Evolutionary conservation across 2,888 invertebrate genomes (phyloP).

Genomic region (Cosmia trapezina): DNA sequence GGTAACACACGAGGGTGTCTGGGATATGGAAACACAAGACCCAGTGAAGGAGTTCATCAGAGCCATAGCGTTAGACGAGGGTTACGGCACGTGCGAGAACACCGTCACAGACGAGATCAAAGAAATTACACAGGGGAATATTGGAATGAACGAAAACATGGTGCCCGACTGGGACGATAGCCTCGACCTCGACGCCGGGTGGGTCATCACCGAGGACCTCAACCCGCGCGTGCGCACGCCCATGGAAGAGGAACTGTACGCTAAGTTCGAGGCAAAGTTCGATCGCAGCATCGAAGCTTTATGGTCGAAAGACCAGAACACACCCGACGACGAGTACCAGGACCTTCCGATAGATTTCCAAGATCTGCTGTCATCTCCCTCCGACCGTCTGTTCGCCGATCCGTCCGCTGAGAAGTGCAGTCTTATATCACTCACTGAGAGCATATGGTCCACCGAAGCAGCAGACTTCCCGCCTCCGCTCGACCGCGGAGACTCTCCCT

Average conservation of each 20-base stretch:
- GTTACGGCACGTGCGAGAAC: slow-evolving; percentile 89
- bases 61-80: slow-evolving; percentile 87
- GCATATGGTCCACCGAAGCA: slow-evolving; percentile 79
- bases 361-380: slow-evolving; percentile 90
- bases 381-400: slow-evolving; percentile 86
- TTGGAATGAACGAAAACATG: slow-evolving; percentile 74
- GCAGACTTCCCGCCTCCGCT: slow-evolving; percentile 69
- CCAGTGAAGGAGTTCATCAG: slow-evolving; percentile 87
- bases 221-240: slow-evolving; percentile 78
- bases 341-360: slow-evolving; percentile 91
- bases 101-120: slow-evolving; percentile 84
- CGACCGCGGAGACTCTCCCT: slow-evolving; percentile 69
- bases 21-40: slow-evolving; percentile 88
- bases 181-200: slow-evolving; percentile 78
- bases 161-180: slow-evolving; percentile 84
- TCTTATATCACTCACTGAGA: slow-evolving; percentile 78
- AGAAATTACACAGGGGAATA: slow-evolving; percentile 72
- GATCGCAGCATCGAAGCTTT: slow-evolving; percentile 92
- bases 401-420: slow-evolving; percentile 81
- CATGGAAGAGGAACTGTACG: slow-evolving; percentile 89
- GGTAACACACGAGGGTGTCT: slow-evolving; percentile 88
- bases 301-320: slow-evolving; percentile 90
- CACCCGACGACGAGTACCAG: slow-evolving; percentile 90
- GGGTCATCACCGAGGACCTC: slow-evolving; percentile 80
- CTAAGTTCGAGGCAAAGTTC: slow-evolving; percentile 92